These are phyloP conservation scores for Anoplophora glabripennis DNA, from an alignment of 1,140 invertebrate genomes.

Conservation along the genomic window DNA sequence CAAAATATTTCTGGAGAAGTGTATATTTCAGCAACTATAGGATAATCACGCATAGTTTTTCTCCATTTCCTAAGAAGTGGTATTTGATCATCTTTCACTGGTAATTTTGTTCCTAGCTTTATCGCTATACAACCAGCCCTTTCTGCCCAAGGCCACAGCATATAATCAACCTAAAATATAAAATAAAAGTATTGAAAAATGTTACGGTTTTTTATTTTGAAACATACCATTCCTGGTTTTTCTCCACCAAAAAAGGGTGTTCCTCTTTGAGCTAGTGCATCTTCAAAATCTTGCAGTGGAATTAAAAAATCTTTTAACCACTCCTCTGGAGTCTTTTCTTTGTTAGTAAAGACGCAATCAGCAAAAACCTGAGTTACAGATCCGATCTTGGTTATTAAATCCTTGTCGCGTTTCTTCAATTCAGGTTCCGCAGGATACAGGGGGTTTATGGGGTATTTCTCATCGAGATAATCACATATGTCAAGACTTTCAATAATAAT, in stretches of 20 bases:
- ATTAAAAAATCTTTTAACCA: constrained; percentile 45
- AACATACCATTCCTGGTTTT: constrained; percentile 65
- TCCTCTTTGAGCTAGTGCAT: constrained; percentile 60
- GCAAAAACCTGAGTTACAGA: constrained; percentile 42
- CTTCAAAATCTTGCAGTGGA: constrained; percentile 64
- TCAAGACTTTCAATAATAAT: constrained; percentile 78
- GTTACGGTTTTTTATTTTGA: background rate
- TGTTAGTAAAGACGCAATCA: constrained; percentile 27
- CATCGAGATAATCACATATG: constrained; percentile 81
- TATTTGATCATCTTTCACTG: constrained; percentile 45
- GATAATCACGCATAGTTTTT: constrained; percentile 65
- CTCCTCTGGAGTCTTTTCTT: constrained; percentile 33
- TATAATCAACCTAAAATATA: constrained; percentile 63
- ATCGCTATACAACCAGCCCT: constrained; percentile 57
- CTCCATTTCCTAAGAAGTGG: constrained; percentile 56
- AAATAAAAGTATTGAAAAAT: background rate
- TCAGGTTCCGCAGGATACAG: constrained; percentile 71
- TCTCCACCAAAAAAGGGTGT: constrained; percentile 67
- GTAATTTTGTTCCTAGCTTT: constrained; percentile 55
- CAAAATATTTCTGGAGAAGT: constrained; percentile 39
- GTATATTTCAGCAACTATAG: constrained; percentile 46
- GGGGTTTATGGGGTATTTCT: constrained; percentile 68
- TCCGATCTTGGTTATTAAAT: constrained; percentile 68
- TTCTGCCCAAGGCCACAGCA: constrained; percentile 90
- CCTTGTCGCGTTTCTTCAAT: constrained; percentile 70